phyloP scores from a whole-genome alignment of 2,113 vertebrate genomes.

The Psittacara wagleri region DNA sequence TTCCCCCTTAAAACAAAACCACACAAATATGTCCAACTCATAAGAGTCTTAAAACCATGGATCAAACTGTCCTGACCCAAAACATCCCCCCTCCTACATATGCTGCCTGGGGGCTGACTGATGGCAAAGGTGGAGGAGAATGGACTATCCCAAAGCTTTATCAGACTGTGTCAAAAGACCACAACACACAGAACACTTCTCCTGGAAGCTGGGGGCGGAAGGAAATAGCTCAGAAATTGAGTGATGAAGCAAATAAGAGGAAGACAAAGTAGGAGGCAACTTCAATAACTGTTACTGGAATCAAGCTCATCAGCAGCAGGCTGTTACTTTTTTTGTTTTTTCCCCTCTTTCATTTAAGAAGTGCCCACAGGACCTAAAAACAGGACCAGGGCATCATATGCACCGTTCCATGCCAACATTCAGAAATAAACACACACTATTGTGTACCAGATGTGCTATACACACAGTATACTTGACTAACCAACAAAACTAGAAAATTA shows the following conservation, averaged over 20 bases:
- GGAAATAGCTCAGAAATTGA: slow-evolving; percentile 11
- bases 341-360: not conserved
- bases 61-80: not conserved
- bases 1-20: not conserved
- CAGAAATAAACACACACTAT: not conserved
- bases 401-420: not conserved
- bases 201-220: slow-evolving; percentile 19
- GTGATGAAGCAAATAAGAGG: slow-evolving; percentile 6
- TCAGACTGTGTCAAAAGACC: not conserved
- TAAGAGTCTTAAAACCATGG: not conserved
- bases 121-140: not conserved
- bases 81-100: accelerated
- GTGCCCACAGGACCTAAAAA: not conserved
- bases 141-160: not conserved
- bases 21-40: not conserved
- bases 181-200: not conserved
- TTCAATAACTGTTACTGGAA: slow-evolving; percentile 29
- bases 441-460: not conserved
- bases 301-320: not conserved
- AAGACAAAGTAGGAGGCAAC: not conserved
- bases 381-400: not conserved
- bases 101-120: not conserved
- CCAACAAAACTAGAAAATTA: not conserved
- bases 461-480: not conserved
- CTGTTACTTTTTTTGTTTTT: not conserved